Evolutionary conservation across 2,797 vertebrate genomes (phyloP), one percentile per base, ranked within the genome.

Genomic region (Myripristis murdjan): DNA sequence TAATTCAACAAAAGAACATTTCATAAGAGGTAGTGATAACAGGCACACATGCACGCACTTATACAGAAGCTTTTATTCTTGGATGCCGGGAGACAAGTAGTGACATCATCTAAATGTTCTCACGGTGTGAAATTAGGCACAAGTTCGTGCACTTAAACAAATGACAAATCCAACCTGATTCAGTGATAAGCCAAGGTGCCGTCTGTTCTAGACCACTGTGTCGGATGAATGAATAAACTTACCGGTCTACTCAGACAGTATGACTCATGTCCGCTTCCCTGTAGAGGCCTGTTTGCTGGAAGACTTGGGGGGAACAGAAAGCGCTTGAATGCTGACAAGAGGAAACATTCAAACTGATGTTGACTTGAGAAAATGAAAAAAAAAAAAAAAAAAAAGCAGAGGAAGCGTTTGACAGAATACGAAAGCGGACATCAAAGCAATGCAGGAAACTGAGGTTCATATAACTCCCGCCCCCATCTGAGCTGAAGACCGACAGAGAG

Each of bases 261-360:
- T 92, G 87, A 92, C 79, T 91, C 90, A 90, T 56, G 12, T 92
- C 90, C 75, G 73, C 54, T 91, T 92, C 73, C 59, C 83, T 77
- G 64, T 55, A 53, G n/a, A 58, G 60, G 59, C 49, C 55, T 74
- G 70, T 51, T 63, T 18, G 58, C 61, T 75, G 64, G 82, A 66
- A 82, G 49, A 65, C 56, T 55, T 1, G 48, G 11, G 62, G 73
- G 37, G 60, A 16, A 33, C 24, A 39, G 48, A 75, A 62, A 73
- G 51, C 46, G 2, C 63, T 76, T 71, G 55, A 60, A 7, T 37
- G 62, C 64, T 33, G 49, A 61, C 2, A 2, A 77, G 39, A 75
- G 62, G 60, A 83, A 76, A 75, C 59, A 70, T 66, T 76, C 10
- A 0, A 83, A 64, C 63, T 14, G 0, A 75, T 56, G 48, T n/a